Evolutionary conservation across 2,888 invertebrate species (phyloP), one percentile per base, ranked within the genome.

Genomic region (Campopleginae sp.): DNA sequence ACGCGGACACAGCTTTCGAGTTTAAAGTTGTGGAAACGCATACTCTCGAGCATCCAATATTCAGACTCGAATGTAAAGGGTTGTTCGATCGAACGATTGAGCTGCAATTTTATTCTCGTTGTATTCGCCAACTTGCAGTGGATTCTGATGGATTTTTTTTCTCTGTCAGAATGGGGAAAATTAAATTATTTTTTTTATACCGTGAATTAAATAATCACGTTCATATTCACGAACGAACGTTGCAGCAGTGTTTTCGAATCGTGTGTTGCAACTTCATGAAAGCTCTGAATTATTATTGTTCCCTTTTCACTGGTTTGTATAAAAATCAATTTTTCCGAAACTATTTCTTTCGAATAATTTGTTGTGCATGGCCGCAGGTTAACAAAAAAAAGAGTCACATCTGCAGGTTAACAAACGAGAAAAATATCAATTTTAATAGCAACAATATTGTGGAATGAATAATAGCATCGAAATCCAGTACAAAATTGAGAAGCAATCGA

Each of bases 11-110:
- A 27, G 31, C 44, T 70, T 68, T 44, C 44, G 19, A 51, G 44
- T 46, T 61, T 61, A 61, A 76, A 51, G 31, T 38, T 46, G 63
- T 48, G 46, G 51, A 51, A 77, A 61, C 74, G 75, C 42, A 68
- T 46, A 72, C 66, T 68, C 33, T 31, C 81, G 70, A 70, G 75
- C 61, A 61, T 74, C 38, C 17, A 33, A 70, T 70, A 54, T 65
- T 65, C 65, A 5, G 27, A 14, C 58, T 27, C 58, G 58, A 58
- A 27, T 58, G 58, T 58, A 27, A 58, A 58, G 27, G 58, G 27
- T 58, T 58, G 58, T 27, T 58, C 27, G 58, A 58, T 27, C 58
- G 72, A 81, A 65, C 71, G 74, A 72, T 77, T 72, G 54, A 51
- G 48, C 77, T 38, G 44, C 48, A 48, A 66, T 84, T 58, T 78